phyloP scores from a whole-genome alignment of 2,797 vertebrate genomes.

The Tapera naevia region DNA sequence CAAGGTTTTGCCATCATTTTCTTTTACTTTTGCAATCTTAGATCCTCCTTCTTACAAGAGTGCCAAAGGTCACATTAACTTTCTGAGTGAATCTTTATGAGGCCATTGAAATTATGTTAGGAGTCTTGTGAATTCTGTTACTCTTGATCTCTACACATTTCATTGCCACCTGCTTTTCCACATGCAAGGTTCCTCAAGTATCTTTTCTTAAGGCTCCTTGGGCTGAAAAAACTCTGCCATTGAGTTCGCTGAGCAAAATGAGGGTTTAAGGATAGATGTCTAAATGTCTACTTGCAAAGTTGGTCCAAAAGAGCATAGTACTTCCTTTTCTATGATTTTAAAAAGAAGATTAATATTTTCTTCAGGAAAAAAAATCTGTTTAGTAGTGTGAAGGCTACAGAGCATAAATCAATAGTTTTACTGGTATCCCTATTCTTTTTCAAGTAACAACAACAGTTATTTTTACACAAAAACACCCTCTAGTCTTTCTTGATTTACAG shows the following conservation, averaged over 20 bases:
- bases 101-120: background rate
- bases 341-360: conserved; percentile 28
- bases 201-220: background rate
- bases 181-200: background rate
- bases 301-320: background rate
- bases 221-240: background rate
- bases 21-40: background rate
- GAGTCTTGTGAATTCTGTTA: background rate
- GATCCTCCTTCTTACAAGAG: background rate
- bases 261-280: background rate
- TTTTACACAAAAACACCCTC: conserved; percentile 14
- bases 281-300: background rate
- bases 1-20: background rate
- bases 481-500: conserved; percentile 27
- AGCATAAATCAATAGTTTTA: conserved; percentile 36
- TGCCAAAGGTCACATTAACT: background rate
- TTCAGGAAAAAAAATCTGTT: background rate
- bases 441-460: conserved; percentile 15
- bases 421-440: background rate
- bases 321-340: background rate
- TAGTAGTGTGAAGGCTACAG: background rate
- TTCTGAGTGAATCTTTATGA: background rate
- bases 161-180: background rate
- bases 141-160: background rate
- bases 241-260: background rate